Evolutionary conservation across 2,113 vertebrate genomes (phyloP), one percentile per base, ranked within the genome.

Genomic region (Cololabis saira): DNA sequence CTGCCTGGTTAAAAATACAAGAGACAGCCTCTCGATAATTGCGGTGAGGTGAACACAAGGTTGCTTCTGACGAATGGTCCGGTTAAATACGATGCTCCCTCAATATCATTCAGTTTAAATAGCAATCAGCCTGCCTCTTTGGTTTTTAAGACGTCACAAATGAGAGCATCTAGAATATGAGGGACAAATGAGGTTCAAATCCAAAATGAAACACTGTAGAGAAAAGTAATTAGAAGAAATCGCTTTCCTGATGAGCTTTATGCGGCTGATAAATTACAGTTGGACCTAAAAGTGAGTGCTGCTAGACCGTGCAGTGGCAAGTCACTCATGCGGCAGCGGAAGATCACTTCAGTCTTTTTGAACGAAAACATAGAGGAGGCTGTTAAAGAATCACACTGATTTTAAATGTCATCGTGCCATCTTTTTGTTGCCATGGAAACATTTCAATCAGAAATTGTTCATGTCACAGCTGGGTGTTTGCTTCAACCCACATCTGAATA

Each of bases 101-200:
- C 37, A 47, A 33, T 73, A 71, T 84, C 65, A 42, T 74, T 76
- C 58, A 67, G 72, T 76, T 85, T 80, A 74, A 77, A 87, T 87
- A 85, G 73, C 76, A 82, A 85, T 88, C 81, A 78, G 72, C 59
- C 53, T 16, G 48, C 53, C 52, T 68, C 22, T 33, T 21, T 53
- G 55, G 64, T 86, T 76, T n/a, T 65, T 65, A 73, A 76, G 50
- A 60, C 60, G 44, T 74, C 57, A 30, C 8, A 47, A 37, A 37
- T 37, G 57, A 50, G 67, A 62, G 49, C 59, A 51, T 62, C 66
- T 37, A 47, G 18, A 74, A 63, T 76, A 65, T 67, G 40, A 73
- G 49, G 85, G 76, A 85, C 81, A 84, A 86, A 89, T 82, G 77
- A 86, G 71, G 57, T 74, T 80, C 63, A 33, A 62, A 67, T 77